Evolutionary conservation across 2,797 vertebrate genomes (phyloP), one percentile per base, ranked within the genome.

Genomic region (Ptychadena robeensis): DNA sequence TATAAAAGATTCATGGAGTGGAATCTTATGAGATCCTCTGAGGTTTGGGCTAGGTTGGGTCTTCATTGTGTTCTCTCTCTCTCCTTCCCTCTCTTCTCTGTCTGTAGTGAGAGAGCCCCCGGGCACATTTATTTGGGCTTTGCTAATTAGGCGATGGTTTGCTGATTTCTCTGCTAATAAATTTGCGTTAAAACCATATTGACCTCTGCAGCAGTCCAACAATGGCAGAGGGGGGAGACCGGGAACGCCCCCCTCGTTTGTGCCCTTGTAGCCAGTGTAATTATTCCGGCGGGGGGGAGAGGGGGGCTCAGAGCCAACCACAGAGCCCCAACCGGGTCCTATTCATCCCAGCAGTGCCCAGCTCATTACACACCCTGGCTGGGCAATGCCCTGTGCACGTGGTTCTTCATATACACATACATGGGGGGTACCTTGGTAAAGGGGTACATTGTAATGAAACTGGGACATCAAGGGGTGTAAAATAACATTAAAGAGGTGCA

Each of bases 81-180:
- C 10, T 71, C 53, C 7, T 66, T 35, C 22, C 67, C 28, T 65
- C 8, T 40, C 30, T 73, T 65, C 37, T 59, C 40, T 28, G 44
- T 70, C 73, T 63, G 48, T 64, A 48, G 22, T 61, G 74, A 86
- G 80, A 90, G 82, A 88, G 93, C 94, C 94, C 90, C 88, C 0
- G 90, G 94, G 92, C 89, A 75, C 91, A 89, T 94, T 92, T 92
- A 92, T 95, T 94, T 93, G 91, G 91, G 88, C 90, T 94, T 89
- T 91, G 89, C 91, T 94, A 94, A 94, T 95, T 94, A 94, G 89
- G 64, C 89, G 90, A 91, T 65, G 88, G 85, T 90, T 94, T 93
- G 89, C 89, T 90, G 91, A 94, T 93, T 93, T 92, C 88, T 89
- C 86, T 89, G 88, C 89, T 93, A 89, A 92, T 93, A 93, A 93